phyloP scores from a whole-genome alignment of 2,797 vertebrate genomes.

The Sebastes diploproa region DNA sequence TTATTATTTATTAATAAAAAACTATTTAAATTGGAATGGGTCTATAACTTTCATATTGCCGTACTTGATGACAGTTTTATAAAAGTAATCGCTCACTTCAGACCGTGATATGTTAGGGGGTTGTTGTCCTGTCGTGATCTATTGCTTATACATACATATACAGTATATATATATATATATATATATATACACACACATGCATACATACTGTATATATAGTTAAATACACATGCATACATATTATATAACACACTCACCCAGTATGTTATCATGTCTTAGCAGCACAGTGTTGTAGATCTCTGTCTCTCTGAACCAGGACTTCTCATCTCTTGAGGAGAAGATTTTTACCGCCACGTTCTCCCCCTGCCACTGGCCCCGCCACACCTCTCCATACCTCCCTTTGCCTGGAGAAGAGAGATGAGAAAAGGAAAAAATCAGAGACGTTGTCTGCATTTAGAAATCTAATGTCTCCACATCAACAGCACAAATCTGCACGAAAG shows the following conservation, averaged over 20 bases:
- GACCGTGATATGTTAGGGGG: too few species aligned
- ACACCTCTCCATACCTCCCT: slow-evolving; percentile 87
- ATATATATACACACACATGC: too few species aligned
- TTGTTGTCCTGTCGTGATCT: too few species aligned
- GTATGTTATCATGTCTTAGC: slow-evolving; percentile 86
- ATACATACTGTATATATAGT: too few species aligned
- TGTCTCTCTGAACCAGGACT: slow-evolving; percentile 87
- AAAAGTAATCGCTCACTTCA: too few species aligned
- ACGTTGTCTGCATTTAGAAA: not conserved
- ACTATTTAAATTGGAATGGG: too few species aligned
- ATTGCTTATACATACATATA: too few species aligned
- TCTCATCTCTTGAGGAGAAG: slow-evolving; percentile 88
- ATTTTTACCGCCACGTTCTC: slow-evolving; percentile 88
- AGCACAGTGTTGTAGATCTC: slow-evolving; percentile 89
- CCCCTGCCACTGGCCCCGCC: slow-evolving; percentile 88
- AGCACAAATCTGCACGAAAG: not conserved
- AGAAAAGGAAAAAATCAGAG: not conserved
- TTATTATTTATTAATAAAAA: too few species aligned
- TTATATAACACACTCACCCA: slow-evolving; percentile 72
- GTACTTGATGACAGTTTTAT: too few species aligned
- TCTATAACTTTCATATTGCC: too few species aligned
- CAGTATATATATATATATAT: too few species aligned
- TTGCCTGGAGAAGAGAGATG: slow-evolving; percentile 71
- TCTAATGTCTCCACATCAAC: slow-evolving; percentile 9
- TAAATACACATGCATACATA: too few species aligned